phyloP scores from a whole-genome alignment of 2,113 vertebrate species.

The Rhinopithecus roxellana region DNA sequence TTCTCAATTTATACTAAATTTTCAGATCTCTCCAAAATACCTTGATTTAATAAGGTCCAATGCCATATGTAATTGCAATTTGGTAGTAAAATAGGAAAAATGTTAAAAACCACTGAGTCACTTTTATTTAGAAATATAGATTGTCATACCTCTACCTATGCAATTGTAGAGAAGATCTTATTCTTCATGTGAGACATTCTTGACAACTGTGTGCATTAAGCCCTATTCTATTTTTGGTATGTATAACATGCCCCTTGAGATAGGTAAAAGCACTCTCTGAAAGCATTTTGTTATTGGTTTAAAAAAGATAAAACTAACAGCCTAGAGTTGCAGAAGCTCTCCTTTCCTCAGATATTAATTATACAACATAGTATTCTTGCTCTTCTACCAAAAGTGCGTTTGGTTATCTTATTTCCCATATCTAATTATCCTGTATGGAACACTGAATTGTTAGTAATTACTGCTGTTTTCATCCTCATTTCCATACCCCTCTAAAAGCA shows the following conservation, averaged over 20 bases:
- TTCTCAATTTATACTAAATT: background rate
- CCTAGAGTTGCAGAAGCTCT: background rate
- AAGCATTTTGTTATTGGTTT: background rate
- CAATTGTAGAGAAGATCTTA: background rate
- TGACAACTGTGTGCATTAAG: background rate
- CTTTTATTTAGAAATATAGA: background rate
- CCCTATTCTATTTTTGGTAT: background rate
- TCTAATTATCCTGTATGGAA: background rate
- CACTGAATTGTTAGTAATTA: background rate
- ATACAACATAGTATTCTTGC: background rate
- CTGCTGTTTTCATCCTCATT: background rate
- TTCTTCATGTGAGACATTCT: background rate
- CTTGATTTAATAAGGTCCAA: background rate
- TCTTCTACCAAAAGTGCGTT: background rate
- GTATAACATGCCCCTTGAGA: background rate
- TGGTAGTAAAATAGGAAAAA: background rate
- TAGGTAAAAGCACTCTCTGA: background rate
- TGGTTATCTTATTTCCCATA: background rate
- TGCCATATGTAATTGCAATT: background rate
- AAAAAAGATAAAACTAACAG: background rate
- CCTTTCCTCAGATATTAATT: background rate
- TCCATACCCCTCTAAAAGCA: background rate
- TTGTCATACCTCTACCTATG: background rate
- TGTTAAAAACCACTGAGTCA: background rate
- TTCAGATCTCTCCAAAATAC: background rate